Evolutionary conservation across 2,797 vertebrate genomes (phyloP).

Genomic region (Notoglanidium macrostoma): DNA sequence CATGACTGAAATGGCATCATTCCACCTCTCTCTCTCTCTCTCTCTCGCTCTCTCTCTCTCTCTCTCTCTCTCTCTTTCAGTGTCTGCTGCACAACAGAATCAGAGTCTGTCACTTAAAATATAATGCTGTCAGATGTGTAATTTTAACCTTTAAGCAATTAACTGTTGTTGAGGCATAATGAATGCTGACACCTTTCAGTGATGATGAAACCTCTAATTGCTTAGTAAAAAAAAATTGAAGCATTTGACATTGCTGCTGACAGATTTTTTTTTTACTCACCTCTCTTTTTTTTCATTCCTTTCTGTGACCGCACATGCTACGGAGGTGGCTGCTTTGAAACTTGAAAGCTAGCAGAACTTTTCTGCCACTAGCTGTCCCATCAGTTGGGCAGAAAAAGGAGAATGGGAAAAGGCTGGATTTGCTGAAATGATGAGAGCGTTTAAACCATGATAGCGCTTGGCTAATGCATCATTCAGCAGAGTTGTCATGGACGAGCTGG

Average conservation of each 20-base stretch:
- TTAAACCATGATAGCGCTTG: conserved; percentile 75
- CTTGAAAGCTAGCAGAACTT: conserved; percentile 82
- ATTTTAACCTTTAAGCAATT: conserved; percentile 87
- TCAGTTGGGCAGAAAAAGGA: conserved; percentile 70
- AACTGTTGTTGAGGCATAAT: conserved; percentile 81
- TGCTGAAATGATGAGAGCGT: conserved; percentile 82
- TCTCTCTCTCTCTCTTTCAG: conserved; percentile 48
- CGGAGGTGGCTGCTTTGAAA: conserved; percentile 72
- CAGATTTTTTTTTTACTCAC: conserved; percentile 64
- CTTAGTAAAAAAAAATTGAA: conserved; percentile 77
- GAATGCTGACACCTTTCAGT: conserved; percentile 80
- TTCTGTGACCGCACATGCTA: conserved; percentile 71
- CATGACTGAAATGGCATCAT: conserved; percentile 64
- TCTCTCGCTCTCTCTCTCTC: conserved; percentile 54
- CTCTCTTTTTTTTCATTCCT: conserved; percentile 61
- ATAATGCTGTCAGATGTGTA: conserved; percentile 83
- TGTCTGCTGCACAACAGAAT: conserved; percentile 73
- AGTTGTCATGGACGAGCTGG: conserved; percentile 67
- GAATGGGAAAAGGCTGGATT: conserved; percentile 74
- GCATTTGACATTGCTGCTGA: conserved; percentile 82
- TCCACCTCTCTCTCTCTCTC: conserved; percentile 61
- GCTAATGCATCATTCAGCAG: conserved; percentile 74
- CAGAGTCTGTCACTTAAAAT: conserved; percentile 82
- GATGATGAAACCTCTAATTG: conserved; percentile 86
- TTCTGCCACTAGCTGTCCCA: conserved; percentile 79